These are phyloP conservation scores for Okamejei kenojei DNA, from an alignment of 2,797 vertebrate genomes.

Conservation along the genomic window DNA sequence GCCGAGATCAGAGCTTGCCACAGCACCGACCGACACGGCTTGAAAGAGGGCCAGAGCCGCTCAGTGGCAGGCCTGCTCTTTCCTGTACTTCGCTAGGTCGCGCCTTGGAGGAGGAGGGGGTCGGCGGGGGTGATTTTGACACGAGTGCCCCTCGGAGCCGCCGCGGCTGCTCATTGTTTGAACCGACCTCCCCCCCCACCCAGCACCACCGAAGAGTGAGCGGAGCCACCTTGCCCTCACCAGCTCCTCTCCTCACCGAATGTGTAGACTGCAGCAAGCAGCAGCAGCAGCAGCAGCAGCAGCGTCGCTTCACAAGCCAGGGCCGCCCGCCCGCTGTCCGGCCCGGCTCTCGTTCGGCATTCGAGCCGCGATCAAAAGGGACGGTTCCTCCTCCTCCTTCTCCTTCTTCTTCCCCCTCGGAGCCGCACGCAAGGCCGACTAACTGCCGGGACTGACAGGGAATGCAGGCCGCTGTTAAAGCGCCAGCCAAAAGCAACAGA, in stretches of 20 bases:
- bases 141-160: background rate
- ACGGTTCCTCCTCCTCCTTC: background rate
- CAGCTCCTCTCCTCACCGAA: background rate
- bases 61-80: background rate
- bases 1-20: background rate
- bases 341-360: slow-evolving; percentile 9
- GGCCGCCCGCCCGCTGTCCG: background rate
- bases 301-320: slow-evolving; percentile 14
- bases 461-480: no score
- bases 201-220: background rate
- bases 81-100: background rate
- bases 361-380: background rate
- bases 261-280: background rate
- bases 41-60: background rate
- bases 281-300: background rate
- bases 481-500: background rate
- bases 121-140: background rate
- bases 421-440: background rate
- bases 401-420: background rate
- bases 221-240: background rate
- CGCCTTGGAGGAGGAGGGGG: background rate
- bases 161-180: slow-evolving; percentile 22
- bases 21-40: background rate
- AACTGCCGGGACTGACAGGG: background rate
- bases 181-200: background rate